These are phyloP conservation scores for Orthonychiurus folsomi DNA, from an alignment of 2,888 invertebrate genomes.

Conservation along the genomic window DNA sequence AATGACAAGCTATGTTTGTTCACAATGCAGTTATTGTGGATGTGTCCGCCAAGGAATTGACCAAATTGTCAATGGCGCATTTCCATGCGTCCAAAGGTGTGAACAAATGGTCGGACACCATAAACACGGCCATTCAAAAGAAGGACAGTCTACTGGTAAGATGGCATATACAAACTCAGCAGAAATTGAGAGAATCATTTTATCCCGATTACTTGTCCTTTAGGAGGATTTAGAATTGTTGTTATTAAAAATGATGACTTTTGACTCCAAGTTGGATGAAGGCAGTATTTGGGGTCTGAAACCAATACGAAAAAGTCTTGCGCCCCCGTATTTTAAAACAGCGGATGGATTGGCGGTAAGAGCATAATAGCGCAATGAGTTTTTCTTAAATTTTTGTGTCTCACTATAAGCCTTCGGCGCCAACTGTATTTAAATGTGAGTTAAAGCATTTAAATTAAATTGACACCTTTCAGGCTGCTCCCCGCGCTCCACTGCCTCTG, in stretches of 20 bases:
- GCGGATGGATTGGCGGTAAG: slow-evolving; percentile 23
- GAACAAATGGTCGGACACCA: background rate
- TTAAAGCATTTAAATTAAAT: too few relatives aligned
- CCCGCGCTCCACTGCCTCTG: slow-evolving; percentile 9
- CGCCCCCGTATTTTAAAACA: slow-evolving; percentile 32
- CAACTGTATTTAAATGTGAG: too few relatives aligned
- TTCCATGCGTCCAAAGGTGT: background rate
- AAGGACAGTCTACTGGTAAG: background rate
- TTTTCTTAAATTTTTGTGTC: too few relatives aligned
- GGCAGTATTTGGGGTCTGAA: slow-evolving; percentile 31
- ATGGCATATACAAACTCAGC: too few relatives aligned
- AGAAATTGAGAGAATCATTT: too few relatives aligned
- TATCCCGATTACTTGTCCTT: too few relatives aligned
- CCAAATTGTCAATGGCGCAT: background rate
- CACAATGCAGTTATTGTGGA: background rate
- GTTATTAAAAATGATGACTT: too few relatives aligned
- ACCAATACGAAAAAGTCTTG: slow-evolving; percentile 19
- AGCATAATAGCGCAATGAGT: too few relatives aligned
- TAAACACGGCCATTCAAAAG: background rate
- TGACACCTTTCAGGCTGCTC: slow-evolving; percentile 16
- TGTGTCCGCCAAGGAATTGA: background rate
- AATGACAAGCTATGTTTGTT: too few relatives aligned
- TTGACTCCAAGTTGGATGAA: slow-evolving; percentile 21
- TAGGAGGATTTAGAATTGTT: too few relatives aligned
- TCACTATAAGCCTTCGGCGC: too few relatives aligned